phyloP scores from a whole-genome alignment of 2,113 vertebrate genomes.

The Macrotus californicus region DNA sequence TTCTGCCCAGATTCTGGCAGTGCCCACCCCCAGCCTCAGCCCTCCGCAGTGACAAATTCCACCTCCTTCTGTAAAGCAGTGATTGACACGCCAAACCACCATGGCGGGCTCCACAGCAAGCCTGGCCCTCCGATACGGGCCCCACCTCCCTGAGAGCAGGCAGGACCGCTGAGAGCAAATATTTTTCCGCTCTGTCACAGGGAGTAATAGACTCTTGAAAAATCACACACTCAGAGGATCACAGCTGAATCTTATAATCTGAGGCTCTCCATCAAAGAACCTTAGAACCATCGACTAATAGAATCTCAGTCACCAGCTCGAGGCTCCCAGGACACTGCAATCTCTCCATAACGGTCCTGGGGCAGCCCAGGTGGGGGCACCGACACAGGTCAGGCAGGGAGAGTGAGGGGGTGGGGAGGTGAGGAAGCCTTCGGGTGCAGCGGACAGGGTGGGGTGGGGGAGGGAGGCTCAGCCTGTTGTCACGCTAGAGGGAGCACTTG shows the following conservation, averaged over 20 bases:
- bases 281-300: not conserved
- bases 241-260: constrained; percentile 37
- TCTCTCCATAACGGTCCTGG: not conserved
- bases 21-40: not conserved
- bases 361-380: not conserved
- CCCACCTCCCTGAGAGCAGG: not conserved
- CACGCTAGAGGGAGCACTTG: not conserved
- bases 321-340: not conserved
- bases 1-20: not conserved
- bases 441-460: not conserved
- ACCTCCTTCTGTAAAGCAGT: not conserved
- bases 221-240: constrained; percentile 48
- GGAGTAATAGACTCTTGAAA: constrained; percentile 66
- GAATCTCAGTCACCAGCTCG: not conserved
- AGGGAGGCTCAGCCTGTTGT: not conserved
- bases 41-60: not conserved
- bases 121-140: not conserved
- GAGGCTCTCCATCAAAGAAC: constrained; percentile 42
- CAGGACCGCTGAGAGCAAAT: constrained; percentile 19
- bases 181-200: constrained; percentile 41
- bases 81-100: not conserved
- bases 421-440: not conserved
- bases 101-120: accelerated
- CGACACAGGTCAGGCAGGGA: not conserved
- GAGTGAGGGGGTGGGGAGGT: not conserved